phyloP scores from a whole-genome alignment of 2,113 vertebrate species.

The Tonatia bakeri region DNA sequence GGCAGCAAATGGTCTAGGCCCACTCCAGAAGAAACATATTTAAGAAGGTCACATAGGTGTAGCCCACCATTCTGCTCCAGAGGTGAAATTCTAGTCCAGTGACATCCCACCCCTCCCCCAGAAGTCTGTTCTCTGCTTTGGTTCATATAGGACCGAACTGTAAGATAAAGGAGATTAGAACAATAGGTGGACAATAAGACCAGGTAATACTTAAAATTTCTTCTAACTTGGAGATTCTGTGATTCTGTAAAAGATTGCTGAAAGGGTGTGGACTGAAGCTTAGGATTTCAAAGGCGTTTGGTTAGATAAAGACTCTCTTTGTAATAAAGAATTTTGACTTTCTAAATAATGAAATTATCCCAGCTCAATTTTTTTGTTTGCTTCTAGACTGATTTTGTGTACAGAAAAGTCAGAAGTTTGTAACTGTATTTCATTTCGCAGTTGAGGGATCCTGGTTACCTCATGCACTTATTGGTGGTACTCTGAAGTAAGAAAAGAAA shows the following conservation, averaged over 20 bases:
- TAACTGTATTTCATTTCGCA: background rate
- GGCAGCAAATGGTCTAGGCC: background rate
- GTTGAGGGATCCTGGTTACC: background rate
- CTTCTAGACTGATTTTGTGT: background rate
- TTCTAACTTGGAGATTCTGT: background rate
- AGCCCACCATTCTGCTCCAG: background rate
- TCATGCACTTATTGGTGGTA: background rate
- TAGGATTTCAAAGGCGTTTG: background rate
- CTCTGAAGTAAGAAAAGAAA: background rate
- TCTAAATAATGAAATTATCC: background rate
- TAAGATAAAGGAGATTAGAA: background rate
- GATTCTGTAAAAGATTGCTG: background rate
- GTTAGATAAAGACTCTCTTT: background rate
- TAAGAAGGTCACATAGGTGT: background rate
- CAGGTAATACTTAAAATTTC: background rate
- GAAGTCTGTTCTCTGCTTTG: rapidly evolving
- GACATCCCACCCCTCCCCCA: background rate
- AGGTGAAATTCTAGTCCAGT: background rate
- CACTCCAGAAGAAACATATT: background rate
- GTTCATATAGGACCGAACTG: background rate
- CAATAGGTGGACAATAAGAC: background rate
- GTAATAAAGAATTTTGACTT: background rate
- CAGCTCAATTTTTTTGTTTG: background rate
- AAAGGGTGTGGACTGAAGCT: background rate
- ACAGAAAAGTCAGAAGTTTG: background rate